phyloP scores from a whole-genome alignment of 2,888 invertebrate species.

The Tetramorium bicarinatum region DNA sequence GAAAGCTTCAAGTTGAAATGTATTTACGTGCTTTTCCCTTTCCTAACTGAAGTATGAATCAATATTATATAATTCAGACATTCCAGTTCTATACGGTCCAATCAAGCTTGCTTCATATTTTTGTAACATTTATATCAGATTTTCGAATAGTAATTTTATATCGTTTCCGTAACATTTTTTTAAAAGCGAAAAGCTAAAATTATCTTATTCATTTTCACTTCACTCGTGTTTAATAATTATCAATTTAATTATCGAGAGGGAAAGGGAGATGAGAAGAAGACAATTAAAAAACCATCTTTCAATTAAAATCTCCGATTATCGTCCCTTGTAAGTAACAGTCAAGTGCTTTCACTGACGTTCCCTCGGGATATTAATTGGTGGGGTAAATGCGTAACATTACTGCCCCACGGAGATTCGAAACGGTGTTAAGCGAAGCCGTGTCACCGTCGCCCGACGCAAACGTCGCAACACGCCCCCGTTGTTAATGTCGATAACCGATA shows the following conservation, averaged over 20 bases:
- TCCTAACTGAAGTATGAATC: conserved; percentile 9
- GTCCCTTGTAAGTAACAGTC: background rate
- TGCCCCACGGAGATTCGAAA: conserved; percentile 39
- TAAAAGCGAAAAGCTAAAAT: background rate
- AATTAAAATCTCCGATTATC: conserved; percentile 32
- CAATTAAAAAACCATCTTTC: background rate
- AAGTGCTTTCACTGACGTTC: conserved; percentile 12
- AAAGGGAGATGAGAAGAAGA: background rate
- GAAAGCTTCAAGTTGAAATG: conserved; percentile 26
- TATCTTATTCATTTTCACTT: background rate
- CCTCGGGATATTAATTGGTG: conserved; percentile 34
- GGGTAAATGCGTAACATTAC: conserved; percentile 45
- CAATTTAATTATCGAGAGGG: background rate
- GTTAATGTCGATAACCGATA: conserved; percentile 56
- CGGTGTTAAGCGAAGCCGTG: conserved; percentile 45
- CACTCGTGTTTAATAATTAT: background rate
- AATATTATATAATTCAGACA: conserved; percentile 33
- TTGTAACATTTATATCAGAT: background rate
- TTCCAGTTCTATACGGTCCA: conserved; percentile 6
- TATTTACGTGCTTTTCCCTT: conserved; percentile 12
- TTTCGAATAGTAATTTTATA: background rate
- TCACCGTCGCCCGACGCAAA: conserved; percentile 8
- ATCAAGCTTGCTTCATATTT: conserved; percentile 33
- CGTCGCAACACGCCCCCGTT: conserved; percentile 19
- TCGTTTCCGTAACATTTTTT: background rate